These are phyloP conservation scores for Pelosia muscerda DNA, from an alignment of 2,888 invertebrate species.

Conservation along the genomic window DNA sequence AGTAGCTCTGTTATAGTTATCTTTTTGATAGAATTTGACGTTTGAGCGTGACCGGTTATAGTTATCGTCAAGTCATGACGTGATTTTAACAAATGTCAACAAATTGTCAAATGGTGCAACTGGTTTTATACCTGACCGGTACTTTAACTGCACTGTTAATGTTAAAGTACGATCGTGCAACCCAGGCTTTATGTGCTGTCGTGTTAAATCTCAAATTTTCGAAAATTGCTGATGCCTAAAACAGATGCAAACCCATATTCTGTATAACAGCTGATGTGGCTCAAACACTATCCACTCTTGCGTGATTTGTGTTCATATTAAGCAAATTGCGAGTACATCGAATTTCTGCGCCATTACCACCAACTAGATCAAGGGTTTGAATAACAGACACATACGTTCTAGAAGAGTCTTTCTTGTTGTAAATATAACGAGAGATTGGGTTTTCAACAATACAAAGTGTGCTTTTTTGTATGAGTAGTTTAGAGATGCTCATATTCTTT, in stretches of 20 bases:
- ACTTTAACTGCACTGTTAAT: too few species aligned
- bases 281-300: slow-evolving; percentile 44
- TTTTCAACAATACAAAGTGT: not conserved
- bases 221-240: not conserved
- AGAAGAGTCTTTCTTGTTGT: slow-evolving; percentile 3
- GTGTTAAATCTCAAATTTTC: not conserved
- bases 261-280: slow-evolving; percentile 24
- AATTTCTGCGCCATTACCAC: slow-evolving; percentile 49
- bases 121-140: too few species aligned
- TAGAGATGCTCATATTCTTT: too few species aligned
- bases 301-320: slow-evolving; percentile 49
- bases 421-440: not conserved
- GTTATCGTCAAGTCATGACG: too few species aligned
- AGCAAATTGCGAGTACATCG: slow-evolving; percentile 45
- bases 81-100: too few species aligned
- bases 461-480: not conserved
- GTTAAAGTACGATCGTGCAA: too few species aligned
- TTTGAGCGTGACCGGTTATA: too few species aligned
- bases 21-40: too few species aligned
- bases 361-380: slow-evolving; percentile 28
- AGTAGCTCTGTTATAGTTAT: too few species aligned
- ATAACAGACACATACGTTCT: slow-evolving; percentile 15
- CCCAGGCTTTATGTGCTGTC: too few species aligned
- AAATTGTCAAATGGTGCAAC: too few species aligned
- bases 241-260: slow-evolving; percentile 5